phyloP scores from a whole-genome alignment of 2,888 invertebrate genomes.

The Zeuzera pyrina region DNA sequence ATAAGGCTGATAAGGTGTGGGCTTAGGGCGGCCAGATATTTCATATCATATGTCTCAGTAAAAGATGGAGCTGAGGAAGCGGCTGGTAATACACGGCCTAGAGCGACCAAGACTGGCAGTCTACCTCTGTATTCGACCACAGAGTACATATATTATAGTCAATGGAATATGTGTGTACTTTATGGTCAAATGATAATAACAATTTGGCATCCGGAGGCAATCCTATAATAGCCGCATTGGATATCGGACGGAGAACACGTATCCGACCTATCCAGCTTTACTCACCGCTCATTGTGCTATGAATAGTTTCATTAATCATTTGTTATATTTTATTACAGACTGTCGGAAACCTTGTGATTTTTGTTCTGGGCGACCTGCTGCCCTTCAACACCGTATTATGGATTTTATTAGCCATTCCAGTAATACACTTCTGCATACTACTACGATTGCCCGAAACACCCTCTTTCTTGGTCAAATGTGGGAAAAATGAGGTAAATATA shows the following conservation, averaged over 20 bases:
- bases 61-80: too few relatives aligned
- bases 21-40: too few relatives aligned
- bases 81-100: too few relatives aligned
- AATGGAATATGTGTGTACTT: too few relatives aligned
- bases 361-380: conserved; percentile 51
- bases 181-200: too few relatives aligned
- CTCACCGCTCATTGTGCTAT: not conserved
- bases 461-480: conserved; percentile 52
- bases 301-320: too few relatives aligned
- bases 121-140: too few relatives aligned
- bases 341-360: conserved; percentile 50
- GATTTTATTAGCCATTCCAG: conserved; percentile 54
- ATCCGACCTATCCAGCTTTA: not conserved
- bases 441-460: conserved; percentile 56
- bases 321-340: conserved; percentile 33
- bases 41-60: too few relatives aligned
- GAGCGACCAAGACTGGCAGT: too few relatives aligned
- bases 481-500: conserved; percentile 46
- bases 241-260: not conserved
- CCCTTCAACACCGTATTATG: conserved; percentile 50
- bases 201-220: not conserved
- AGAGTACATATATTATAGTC: too few relatives aligned
- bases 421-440: conserved; percentile 51
- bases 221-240: not conserved
- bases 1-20: too few relatives aligned